phyloP scores from a whole-genome alignment of 2,888 invertebrate species.

The Theodoxus fluviatilis region DNA sequence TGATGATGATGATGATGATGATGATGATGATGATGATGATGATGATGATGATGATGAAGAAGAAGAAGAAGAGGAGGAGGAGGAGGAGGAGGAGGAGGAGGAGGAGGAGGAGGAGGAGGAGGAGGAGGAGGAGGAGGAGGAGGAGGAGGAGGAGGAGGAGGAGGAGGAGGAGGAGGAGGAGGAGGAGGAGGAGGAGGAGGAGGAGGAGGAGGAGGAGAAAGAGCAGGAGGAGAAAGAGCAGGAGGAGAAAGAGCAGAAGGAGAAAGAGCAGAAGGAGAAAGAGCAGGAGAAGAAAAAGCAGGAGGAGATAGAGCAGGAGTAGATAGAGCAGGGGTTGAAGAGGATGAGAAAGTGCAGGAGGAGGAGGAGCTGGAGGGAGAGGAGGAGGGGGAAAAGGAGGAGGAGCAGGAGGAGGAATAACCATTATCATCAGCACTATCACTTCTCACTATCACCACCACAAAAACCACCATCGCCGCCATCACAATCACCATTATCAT shows the following conservation, averaged over 20 bases:
- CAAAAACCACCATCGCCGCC: too few species aligned
- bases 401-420: background rate
- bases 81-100: background rate
- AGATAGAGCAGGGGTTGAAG: background rate
- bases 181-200: conserved; percentile 19
- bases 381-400: background rate
- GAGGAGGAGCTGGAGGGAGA: background rate
- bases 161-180: background rate
- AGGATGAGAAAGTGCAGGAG: background rate
- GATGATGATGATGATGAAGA: background rate
- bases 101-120: too few species aligned
- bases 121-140: too few species aligned
- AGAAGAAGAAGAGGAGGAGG: background rate
- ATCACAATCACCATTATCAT: too few species aligned
- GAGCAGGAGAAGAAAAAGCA: background rate
- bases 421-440: background rate
- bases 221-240: conserved; percentile 23
- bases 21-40: background rate
- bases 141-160: background rate
- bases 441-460: too few species aligned
- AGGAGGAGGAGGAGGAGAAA: conserved; percentile 23
- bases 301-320: conserved; percentile 2
- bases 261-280: background rate
- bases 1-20: background rate
- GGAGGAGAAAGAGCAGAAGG: background rate